Base-by-base conservation (phyloP, 2,888 invertebrate species). In the Steinernema carpocapsae region DNA sequence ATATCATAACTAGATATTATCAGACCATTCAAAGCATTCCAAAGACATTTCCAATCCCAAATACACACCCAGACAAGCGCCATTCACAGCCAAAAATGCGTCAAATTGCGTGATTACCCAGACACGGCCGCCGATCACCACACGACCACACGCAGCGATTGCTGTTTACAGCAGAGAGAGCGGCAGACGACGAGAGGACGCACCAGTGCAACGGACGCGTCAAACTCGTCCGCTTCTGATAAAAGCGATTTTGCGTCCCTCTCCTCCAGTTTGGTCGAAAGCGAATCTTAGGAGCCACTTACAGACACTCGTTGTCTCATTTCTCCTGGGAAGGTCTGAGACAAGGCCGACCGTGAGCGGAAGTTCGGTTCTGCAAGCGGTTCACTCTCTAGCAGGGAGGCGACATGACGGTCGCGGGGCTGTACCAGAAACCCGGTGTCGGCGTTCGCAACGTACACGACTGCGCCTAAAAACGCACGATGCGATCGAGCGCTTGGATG, bases 311-410 rank as follows among this genome's bases (percentile, higher is more conserved):
- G 71, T 71, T 71, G 71, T 22, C 46, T 46, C 29, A 43, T 17
- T 26, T 29, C 71, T 71, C 71, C 46, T 71, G 71, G 71, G 71
- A 71, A 71, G 71, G 71, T 71, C 71, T 71, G 71, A 71, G 71
- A 71, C 45, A 24, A 46, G 71, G 71, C 46, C 71, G 46, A 19
- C 42, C 22, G 45, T 26, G 10, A 3, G 4, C 48, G 48, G 48
- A 48, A n/a, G 43, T 43, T 43, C 43, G 12, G 12, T 51, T 43
- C 12, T 19, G 51, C 12, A 17, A 6, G 12, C 56, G 56, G 56
- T 56, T 56, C 26, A 46, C 71, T 46, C 71, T 42, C 46, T 46
- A 71, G 71, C 45, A 71, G 46, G 71, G 71, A 46, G 71, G 46
- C 71, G 71, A 46, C 71, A 14, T 43, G 26, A 46, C 17, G 71